Evolutionary conservation across 2,888 invertebrate genomes (phyloP).

Genomic region (Apotomis capreana): DNA sequence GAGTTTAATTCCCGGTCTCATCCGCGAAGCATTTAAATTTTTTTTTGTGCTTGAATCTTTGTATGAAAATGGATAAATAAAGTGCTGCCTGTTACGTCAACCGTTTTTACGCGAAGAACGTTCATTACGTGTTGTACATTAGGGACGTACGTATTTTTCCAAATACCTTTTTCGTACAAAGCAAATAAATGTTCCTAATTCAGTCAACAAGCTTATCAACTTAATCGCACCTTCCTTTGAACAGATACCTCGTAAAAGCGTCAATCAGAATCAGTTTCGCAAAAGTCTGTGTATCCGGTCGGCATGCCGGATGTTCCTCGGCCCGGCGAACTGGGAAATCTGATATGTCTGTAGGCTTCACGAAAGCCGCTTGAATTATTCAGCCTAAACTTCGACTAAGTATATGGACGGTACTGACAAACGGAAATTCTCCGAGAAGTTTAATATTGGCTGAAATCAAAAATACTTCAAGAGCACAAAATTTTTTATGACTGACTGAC

Average conservation of each 20-base stretch:
- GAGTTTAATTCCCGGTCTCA: too few relatives aligned
- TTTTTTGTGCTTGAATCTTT: too few relatives aligned
- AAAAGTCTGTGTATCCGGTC: conserved; percentile 36
- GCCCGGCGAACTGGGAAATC: conserved; percentile 36
- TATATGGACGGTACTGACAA: conserved; percentile 24
- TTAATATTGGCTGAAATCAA: neutral
- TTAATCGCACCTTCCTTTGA: conserved; percentile 18
- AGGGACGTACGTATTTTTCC: neutral
- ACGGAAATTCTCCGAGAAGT: conserved; percentile 9
- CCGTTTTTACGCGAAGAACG: too few relatives aligned
- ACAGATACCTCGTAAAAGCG: conserved; percentile 18
- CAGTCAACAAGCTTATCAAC: conserved; percentile 8
- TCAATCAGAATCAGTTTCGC: conserved; percentile 23
- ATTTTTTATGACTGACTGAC: too few relatives aligned
- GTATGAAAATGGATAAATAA: too few relatives aligned
- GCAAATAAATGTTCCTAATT: neutral
- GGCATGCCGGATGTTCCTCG: conserved; percentile 30
- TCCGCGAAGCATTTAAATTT: too few relatives aligned
- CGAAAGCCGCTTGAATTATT: conserved; percentile 41
- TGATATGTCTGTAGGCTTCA: conserved; percentile 40
- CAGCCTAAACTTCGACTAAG: conserved; percentile 25
- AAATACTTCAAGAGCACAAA: neutral
- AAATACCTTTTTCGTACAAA: too few relatives aligned
- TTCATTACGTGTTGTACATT: neutral
- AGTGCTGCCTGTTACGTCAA: too few relatives aligned